Conservation (phyloP, 2,113 vertebrate species). For the Pygoscelis adeliae region DNA sequence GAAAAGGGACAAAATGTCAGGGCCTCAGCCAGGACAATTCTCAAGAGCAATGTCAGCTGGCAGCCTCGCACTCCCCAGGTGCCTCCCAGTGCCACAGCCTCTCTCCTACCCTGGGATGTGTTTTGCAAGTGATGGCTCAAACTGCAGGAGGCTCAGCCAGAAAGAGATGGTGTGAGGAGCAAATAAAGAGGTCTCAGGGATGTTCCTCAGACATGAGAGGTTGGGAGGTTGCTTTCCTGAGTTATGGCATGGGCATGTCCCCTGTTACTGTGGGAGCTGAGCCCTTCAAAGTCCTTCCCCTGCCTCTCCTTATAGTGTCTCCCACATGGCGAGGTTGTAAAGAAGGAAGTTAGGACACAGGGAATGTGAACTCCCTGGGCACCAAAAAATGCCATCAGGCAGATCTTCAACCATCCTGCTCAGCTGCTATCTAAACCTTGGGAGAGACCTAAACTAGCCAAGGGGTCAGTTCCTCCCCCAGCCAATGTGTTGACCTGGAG, state of each 20-base stretch:
- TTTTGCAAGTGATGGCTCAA: not conserved
- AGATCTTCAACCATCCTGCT: not conserved
- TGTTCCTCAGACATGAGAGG: not conserved
- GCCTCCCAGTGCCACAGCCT: not conserved
- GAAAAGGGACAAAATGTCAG: not conserved
- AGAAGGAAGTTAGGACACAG: not conserved
- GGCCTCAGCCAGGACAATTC: not conserved
- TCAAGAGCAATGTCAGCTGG: not conserved
- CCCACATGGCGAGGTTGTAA: not conserved
- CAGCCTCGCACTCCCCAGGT: not conserved
- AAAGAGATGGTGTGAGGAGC: not conserved
- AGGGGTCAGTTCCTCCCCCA: not conserved
- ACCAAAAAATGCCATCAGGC: not conserved
- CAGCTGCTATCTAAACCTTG: not conserved
- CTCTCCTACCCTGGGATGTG: not conserved
- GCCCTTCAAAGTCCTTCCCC: not conserved
- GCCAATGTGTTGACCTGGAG: not conserved
- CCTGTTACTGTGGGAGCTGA: not conserved
- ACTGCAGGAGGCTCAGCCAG: not conserved
- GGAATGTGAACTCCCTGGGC: not conserved
- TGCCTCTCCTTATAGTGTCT: not conserved
- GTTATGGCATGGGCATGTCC: not conserved
- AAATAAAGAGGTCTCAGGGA: not conserved
- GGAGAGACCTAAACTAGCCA: not conserved
- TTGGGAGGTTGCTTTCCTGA: not conserved